Conservation (phyloP, 2,888 invertebrate species). For the Tenthredo distinguenda region DNA sequence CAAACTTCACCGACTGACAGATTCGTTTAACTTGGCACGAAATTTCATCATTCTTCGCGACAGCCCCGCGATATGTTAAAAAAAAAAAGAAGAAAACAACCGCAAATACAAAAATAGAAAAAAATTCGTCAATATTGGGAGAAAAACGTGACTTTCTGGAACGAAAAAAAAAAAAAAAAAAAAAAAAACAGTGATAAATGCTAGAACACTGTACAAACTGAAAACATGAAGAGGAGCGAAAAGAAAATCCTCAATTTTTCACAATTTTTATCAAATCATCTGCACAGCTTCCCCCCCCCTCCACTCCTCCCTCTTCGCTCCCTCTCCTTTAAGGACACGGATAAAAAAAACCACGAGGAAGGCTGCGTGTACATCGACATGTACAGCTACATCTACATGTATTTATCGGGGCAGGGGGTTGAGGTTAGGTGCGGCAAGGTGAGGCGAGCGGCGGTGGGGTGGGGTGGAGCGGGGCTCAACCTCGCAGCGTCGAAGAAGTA, state of each 20-base stretch:
- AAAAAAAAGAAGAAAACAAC: too few species aligned
- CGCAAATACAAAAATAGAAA: too few species aligned
- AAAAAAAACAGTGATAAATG: too few species aligned
- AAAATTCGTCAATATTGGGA: too few species aligned
- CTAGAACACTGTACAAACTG: too few species aligned
- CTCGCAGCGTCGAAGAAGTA: not conserved
- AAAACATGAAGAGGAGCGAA: not conserved
- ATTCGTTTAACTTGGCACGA: too few species aligned
- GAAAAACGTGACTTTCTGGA: too few species aligned
- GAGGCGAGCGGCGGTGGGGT: not conserved
- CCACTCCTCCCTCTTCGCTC: not conserved
- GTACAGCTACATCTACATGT: constrained; percentile 5
- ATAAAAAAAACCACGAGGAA: not conserved
- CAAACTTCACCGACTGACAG: too few species aligned
- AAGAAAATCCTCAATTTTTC: not conserved
- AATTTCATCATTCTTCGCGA: too few species aligned
- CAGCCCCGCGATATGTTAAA: too few species aligned
- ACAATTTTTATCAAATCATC: not conserved
- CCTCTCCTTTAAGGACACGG: not conserved
- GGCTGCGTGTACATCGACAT: not conserved
- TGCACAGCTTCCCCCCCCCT: not conserved
- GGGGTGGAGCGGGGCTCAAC: not conserved
- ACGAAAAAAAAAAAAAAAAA: too few species aligned
- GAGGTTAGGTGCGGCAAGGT: not conserved
- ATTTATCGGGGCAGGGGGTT: not conserved